Percentiles rank a stretch among this genome's conserved stretches.
These are phyloP conservation scores for Cyclopterus lumpus DNA, from an alignment of 2,797 vertebrate genomes.

Conservation along the genomic window DNA sequence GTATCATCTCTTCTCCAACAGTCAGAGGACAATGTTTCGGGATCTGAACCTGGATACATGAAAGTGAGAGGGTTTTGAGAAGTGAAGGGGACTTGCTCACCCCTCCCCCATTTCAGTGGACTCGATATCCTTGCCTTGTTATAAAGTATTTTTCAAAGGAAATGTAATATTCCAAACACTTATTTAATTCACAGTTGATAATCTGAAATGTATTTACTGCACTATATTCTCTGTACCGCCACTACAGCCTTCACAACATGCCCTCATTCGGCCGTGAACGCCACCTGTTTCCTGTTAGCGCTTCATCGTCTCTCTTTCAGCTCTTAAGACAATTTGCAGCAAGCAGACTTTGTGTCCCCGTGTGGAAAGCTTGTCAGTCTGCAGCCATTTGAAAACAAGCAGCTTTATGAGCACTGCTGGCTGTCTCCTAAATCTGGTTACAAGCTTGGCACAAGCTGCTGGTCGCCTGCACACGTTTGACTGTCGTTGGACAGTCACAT, in stretches of 20 bases:
- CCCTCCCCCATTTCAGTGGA: neutral
- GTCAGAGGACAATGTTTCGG: neutral
- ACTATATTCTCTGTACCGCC: neutral
- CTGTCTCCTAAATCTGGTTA: constrained; percentile 23
- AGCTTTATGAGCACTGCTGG: neutral
- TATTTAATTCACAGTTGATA: neutral
- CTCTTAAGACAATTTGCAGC: neutral
- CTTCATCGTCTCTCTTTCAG: constrained; percentile 19
- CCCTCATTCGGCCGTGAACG: constrained; percentile 10
- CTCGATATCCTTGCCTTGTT: neutral
- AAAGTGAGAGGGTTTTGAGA: neutral
- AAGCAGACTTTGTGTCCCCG: constrained; percentile 12
- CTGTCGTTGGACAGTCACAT: constrained; percentile 21
- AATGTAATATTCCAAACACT: neutral
- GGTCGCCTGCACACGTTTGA: constrained; percentile 17
- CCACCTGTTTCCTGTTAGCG: constrained; percentile 8
- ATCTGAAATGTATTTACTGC: neutral
- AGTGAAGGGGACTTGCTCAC: neutral
- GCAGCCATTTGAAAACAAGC: constrained; percentile 25
- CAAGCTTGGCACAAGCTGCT: constrained; percentile 16
- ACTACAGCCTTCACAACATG: constrained; percentile 2
- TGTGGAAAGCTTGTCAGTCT: constrained; percentile 26
- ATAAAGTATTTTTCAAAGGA: neutral
- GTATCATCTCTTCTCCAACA: neutral
- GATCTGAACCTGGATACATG: neutral